Percentiles rank a stretch among this genome's conserved stretches.
phyloP scores from a whole-genome alignment of 2,797 vertebrate species.

The Atherinosoma microstoma region DNA sequence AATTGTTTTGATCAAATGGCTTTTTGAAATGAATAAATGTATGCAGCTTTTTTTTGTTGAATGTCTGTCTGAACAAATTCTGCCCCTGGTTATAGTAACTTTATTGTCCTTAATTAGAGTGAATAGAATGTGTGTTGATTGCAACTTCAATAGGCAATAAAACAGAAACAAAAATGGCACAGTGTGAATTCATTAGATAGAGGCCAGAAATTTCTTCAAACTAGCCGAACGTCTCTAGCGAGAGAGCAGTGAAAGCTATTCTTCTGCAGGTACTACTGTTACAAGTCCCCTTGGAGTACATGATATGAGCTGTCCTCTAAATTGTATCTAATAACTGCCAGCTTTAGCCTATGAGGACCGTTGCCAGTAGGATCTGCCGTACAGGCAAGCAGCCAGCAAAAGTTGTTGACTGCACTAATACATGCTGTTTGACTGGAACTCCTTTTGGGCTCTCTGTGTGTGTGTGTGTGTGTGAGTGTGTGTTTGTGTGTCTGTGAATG shows the following conservation, averaged over 20 bases:
- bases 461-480: not conserved
- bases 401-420: conserved; percentile 75
- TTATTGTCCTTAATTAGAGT: conserved; percentile 16
- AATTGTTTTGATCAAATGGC: not conserved
- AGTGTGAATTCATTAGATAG: not conserved
- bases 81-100: not conserved
- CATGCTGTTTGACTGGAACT: conserved; percentile 77
- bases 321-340: conserved; percentile 73
- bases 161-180: not conserved
- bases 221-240: conserved; percentile 9
- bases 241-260: conserved; percentile 36
- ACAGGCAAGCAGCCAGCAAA: conserved; percentile 70
- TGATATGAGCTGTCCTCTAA: conserved; percentile 70
- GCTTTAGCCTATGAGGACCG: conserved; percentile 63
- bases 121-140: conserved; percentile 21
- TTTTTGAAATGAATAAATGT: not conserved
- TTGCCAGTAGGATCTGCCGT: conserved; percentile 64
- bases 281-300: conserved; percentile 68
- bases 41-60: not conserved
- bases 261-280: conserved; percentile 51
- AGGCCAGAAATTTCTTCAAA: not conserved
- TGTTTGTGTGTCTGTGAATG: conserved; percentile 45
- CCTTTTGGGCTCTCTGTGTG: conserved; percentile 50
- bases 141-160: conserved; percentile 4
- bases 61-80: conserved; percentile 10